Conservation (phyloP, 1,140 invertebrate species). For the Chrysoperla carnea region DNA sequence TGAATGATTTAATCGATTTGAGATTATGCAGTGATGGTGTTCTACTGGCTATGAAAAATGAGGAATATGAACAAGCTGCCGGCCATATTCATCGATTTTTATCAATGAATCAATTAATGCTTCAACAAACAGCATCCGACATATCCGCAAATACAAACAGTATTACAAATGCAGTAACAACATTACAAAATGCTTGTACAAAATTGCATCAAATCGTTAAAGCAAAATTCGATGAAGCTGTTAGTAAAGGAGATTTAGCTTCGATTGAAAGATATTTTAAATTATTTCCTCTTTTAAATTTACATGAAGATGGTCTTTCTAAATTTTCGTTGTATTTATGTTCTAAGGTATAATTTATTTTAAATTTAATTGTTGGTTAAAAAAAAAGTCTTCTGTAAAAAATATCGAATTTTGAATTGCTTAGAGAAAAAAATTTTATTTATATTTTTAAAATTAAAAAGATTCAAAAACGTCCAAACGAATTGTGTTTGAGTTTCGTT, state of each 20-base stretch:
- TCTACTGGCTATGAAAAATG: conserved; percentile 74
- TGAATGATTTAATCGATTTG: conserved; percentile 91
- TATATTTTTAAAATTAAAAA: too few relatives aligned
- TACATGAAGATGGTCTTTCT: conserved; percentile 78
- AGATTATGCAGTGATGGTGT: conserved; percentile 93
- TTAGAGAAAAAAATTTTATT: too few relatives aligned
- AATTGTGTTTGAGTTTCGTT: too few relatives aligned
- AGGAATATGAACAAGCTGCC: conserved; percentile 86
- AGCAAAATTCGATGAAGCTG: conserved; percentile 80
- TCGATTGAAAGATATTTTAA: conserved; percentile 97
- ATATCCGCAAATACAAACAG: conserved; percentile 43
- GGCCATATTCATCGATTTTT: conserved; percentile 90
- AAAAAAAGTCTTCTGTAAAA: too few relatives aligned
- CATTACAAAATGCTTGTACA: conserved; percentile 69
- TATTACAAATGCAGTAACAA: conserved; percentile 45
- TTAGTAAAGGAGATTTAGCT: conserved; percentile 71
- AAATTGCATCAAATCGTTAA: conserved; percentile 47
- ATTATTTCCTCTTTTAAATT: conserved; percentile 87
- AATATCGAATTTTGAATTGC: too few relatives aligned
- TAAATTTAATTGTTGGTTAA: not conserved
- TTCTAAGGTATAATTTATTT: conserved; percentile 39
- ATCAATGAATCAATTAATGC: conserved; percentile 80
- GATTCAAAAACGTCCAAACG: too few relatives aligned
- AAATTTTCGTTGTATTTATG: conserved; percentile 87
- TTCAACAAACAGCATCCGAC: conserved; percentile 61